Conservation (phyloP, 2,888 invertebrate genomes). For the Platerodrilus igneus region DNA sequence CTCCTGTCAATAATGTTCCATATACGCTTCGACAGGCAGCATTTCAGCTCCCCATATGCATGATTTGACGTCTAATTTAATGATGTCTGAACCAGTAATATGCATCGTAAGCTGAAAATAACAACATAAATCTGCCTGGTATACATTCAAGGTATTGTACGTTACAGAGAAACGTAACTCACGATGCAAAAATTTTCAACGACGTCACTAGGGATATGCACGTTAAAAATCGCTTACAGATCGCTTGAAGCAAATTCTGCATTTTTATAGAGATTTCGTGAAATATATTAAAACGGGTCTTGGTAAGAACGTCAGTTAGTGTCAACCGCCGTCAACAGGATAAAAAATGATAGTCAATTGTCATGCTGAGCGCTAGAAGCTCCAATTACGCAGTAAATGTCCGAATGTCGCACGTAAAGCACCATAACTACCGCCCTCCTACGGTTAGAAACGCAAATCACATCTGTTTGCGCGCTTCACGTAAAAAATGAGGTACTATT, state of each 20-base stretch:
- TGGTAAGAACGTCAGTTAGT: conserved; percentile 15
- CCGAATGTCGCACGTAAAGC: conserved; percentile 15
- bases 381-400: conserved; percentile 16
- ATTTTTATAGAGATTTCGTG: conserved; percentile 14
- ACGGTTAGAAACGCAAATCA: conserved; percentile 11
- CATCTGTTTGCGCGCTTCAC: conserved; percentile 16
- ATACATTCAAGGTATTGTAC: no score
- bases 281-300: conserved; percentile 13
- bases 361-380: conserved; percentile 10
- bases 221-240: conserved; percentile 7
- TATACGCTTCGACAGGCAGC: no score
- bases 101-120: no score
- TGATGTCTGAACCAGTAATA: no score
- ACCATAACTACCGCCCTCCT: conserved; percentile 10
- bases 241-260: conserved; percentile 14
- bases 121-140: no score
- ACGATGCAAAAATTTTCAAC: no score
- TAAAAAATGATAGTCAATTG: conserved; percentile 17
- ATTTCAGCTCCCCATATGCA: no score
- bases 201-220: no score
- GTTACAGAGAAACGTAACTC: no score
- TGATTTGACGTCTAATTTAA: no score
- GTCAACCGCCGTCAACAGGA: conserved; percentile 14
- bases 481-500: conserved; percentile 21
- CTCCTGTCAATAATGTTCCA: no score